phyloP scores from a whole-genome alignment of 2,888 invertebrate genomes.

The Nineta flava region DNA sequence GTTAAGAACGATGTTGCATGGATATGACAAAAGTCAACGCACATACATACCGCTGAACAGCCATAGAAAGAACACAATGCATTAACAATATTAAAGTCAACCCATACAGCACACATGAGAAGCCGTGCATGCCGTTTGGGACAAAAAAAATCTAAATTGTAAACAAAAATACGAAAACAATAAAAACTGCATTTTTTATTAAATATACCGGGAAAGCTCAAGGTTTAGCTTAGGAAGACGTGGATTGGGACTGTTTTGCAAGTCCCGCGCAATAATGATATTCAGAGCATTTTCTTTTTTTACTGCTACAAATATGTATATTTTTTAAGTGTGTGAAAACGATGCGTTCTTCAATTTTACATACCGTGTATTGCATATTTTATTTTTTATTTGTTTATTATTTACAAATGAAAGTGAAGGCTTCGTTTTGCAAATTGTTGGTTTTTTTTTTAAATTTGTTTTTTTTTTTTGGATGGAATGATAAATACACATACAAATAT shows the following conservation, averaged over 20 bases:
- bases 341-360: not conserved
- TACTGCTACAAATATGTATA: not conserved
- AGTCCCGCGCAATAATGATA: slow-evolving; percentile 2
- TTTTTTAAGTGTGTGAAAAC: not conserved
- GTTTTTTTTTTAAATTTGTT: not conserved
- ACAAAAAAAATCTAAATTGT: not conserved
- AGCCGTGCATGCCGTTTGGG: no score
- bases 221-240: slow-evolving; percentile 8
- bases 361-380: no score
- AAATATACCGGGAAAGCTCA: slow-evolving; percentile 4
- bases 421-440: not conserved
- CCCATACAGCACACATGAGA: no score
- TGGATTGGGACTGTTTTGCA: slow-evolving; percentile 2
- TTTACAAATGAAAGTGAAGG: slow-evolving; percentile 1
- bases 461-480: not conserved
- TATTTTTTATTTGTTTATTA: not conserved
- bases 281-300: not conserved
- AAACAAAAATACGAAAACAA: not conserved
- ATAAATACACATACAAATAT: not conserved
- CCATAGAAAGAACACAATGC: slow-evolving; percentile 9
- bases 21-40: slow-evolving; percentile 3
- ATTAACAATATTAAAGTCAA: slow-evolving; percentile 3
- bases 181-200: not conserved
- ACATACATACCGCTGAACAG: slow-evolving; percentile 2
- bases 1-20: not conserved